A percentile compares a stretch with the other conserved stretches of the same genome.
Conservation (phyloP, 2,113 vertebrate genomes). For the Nothocercus nigrocapillus region DNA sequence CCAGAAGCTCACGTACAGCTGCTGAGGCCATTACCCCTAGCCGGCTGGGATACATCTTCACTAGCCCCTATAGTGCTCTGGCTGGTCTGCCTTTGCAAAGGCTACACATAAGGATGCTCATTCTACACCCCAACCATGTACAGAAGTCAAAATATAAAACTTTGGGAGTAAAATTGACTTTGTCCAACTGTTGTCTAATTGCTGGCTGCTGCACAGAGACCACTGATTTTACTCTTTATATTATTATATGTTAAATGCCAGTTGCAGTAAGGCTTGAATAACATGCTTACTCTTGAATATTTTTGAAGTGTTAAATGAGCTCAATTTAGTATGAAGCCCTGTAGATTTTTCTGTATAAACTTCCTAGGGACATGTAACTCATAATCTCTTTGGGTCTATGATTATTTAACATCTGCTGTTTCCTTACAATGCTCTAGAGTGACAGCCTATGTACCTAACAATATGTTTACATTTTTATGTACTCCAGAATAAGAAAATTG, state of each 20-base stretch:
- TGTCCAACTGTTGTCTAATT: background rate
- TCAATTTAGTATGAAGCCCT: background rate
- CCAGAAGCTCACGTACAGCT: fast-evolving
- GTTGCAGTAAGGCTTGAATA: background rate
- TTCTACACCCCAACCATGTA: background rate
- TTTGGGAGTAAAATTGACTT: background rate
- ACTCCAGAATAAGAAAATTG: background rate
- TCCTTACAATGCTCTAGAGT: background rate
- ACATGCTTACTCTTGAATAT: background rate
- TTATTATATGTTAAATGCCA: background rate
- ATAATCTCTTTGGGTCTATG: background rate
- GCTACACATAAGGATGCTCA: background rate
- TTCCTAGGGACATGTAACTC: background rate
- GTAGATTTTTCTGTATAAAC: background rate
- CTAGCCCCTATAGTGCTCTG: background rate
- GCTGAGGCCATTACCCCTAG: background rate
- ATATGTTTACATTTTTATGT: background rate
- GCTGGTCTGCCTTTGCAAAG: background rate
- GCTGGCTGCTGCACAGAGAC: background rate
- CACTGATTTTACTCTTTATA: background rate
- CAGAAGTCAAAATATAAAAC: background rate
- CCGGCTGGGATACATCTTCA: fast-evolving
- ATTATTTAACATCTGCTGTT: background rate
- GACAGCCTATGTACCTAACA: background rate
- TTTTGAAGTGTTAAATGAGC: background rate